A percentile compares a stretch with the other conserved stretches of the same genome.
phyloP scores from a whole-genome alignment of 1,140 invertebrate species.

The Listronotus bonariensis region DNA sequence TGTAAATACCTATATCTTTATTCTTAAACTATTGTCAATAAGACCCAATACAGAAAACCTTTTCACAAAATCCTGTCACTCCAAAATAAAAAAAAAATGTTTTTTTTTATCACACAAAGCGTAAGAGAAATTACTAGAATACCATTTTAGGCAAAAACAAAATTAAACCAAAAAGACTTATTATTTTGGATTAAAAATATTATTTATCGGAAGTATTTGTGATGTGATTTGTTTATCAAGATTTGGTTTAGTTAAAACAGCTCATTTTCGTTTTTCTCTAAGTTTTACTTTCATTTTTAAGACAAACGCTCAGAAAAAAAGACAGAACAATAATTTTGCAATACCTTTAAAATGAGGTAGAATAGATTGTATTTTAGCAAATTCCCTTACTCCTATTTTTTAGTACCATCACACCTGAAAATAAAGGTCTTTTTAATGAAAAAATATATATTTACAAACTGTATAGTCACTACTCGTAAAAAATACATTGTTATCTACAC shows the following conservation, averaged over 20 bases:
- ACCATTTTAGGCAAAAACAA: not conserved
- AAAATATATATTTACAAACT: not conserved
- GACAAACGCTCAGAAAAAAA: too few species aligned
- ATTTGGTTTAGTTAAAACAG: too few species aligned
- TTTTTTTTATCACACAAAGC: constrained; percentile 6
- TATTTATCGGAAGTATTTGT: too few species aligned
- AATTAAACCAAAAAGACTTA: too few species aligned
- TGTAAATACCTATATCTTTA: constrained; percentile 7
- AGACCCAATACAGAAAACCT: constrained; percentile 6
- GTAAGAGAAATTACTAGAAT: constrained; percentile 12
- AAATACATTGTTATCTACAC: too few species aligned
- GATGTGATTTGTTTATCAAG: too few species aligned
- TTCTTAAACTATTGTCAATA: not conserved
- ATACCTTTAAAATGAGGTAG: too few species aligned
- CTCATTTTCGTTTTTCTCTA: too few species aligned
- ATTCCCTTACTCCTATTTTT: constrained; percentile 1
- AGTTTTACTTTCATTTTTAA: too few species aligned
- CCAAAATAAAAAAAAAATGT: not conserved
- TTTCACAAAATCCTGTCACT: constrained; percentile 1
- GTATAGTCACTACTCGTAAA: not conserved
- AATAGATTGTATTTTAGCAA: not conserved
- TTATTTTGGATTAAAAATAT: too few species aligned
- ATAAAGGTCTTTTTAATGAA: not conserved
- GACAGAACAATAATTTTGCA: too few species aligned
- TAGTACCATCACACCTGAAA: constrained; percentile 5